Evolutionary conservation across 2,113 vertebrate genomes (phyloP).

Genomic region (Pan troglodytes): NHGRI_mPanTro3-v2.1_pri NC_072417.2:32821501-32822000

Average conservation of each 20-base stretch:
- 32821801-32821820: neutral
- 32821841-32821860: neutral
- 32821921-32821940: neutral
- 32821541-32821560: neutral
- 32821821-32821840: neutral
- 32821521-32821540: fast-evolving
- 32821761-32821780: neutral
- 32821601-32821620: neutral
- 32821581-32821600: neutral
- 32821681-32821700: neutral
- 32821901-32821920: neutral
- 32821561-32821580: neutral
- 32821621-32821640: slow-evolving; percentile 24
- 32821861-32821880: neutral
- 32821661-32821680: neutral
- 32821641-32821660: neutral
- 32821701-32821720: neutral
- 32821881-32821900: too few species aligned
- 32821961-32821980: neutral
- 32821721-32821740: neutral
- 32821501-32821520: fast-evolving
- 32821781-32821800: neutral
- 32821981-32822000: neutral
- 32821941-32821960: neutral
- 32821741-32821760: neutral